Evolutionary conservation across 1,140 invertebrate genomes (phyloP).

Genomic region (Leptinotarsa undecemlineata): DNA sequence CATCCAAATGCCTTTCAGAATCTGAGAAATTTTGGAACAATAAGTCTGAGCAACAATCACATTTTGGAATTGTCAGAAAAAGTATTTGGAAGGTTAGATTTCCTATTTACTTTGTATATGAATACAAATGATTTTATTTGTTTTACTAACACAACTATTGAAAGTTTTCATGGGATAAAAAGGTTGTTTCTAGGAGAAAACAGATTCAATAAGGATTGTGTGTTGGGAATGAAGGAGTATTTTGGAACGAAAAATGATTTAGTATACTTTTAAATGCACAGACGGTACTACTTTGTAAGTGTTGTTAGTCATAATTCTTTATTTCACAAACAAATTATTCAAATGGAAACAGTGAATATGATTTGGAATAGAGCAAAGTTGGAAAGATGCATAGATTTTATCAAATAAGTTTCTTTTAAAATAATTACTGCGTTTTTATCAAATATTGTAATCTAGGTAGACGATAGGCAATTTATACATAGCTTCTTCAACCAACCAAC

Average conservation of each 20-base stretch:
- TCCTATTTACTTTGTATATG: conserved; percentile 22
- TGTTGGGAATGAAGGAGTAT: conserved; percentile 13
- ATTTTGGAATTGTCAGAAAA: conserved; percentile 13
- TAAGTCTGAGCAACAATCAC: conserved; percentile 27
- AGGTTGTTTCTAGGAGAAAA: conserved; percentile 21
- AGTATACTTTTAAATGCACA: conserved; percentile 14
- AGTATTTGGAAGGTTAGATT: conserved; percentile 16
- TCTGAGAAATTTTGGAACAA: conserved; percentile 15
- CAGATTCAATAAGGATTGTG: conserved; percentile 20
- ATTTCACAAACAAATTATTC: too few species aligned
- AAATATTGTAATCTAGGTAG: too few species aligned
- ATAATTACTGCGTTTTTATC: too few species aligned
- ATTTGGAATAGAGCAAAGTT: too few species aligned
- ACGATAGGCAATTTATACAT: too few species aligned
- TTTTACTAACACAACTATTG: conserved; percentile 3
- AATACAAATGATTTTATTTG: conserved; percentile 28
- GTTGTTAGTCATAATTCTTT: too few species aligned
- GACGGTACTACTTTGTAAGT: too few species aligned
- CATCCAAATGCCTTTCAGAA: conserved; percentile 17
- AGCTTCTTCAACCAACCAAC: too few species aligned
- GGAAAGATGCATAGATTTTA: too few species aligned
- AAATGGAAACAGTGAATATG: too few species aligned
- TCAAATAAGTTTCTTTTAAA: too few species aligned
- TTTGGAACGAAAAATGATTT: conserved; percentile 25
- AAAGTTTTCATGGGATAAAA: conserved; percentile 20